phyloP scores from a whole-genome alignment of 2,113 vertebrate species.

The Neoarius graeffei region DNA sequence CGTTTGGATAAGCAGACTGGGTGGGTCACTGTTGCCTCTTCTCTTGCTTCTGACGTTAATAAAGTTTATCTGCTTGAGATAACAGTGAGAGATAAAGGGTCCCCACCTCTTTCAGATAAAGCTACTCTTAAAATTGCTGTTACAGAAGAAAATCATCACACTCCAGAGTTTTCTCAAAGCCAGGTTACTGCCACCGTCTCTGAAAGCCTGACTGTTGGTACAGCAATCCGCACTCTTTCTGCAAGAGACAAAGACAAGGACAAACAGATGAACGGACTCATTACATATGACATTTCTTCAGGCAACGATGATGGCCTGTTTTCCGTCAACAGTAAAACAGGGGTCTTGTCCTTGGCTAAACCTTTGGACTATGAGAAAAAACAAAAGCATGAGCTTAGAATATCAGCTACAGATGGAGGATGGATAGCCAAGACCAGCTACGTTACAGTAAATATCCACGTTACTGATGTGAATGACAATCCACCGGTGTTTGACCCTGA shows the following conservation, averaged over 20 bases:
- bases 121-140: constrained; percentile 80
- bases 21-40: constrained; percentile 87
- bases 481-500: constrained; percentile 84
- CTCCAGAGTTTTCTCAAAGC: constrained; percentile 92
- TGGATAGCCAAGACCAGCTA: constrained; percentile 91
- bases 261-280: constrained; percentile 82
- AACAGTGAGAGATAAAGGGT: constrained; percentile 88
- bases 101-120: constrained; percentile 83
- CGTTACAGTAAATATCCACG: constrained; percentile 81
- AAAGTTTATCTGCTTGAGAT: constrained; percentile 82
- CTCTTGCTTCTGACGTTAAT: constrained; percentile 83
- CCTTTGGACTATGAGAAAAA: constrained; percentile 86
- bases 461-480: constrained; percentile 94
- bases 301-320: constrained; percentile 87
- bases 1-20: constrained; percentile 83
- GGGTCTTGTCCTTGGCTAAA: constrained; percentile 79
- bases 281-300: constrained; percentile 85
- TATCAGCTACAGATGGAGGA: constrained; percentile 88
- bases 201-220: constrained; percentile 83
- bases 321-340: constrained; percentile 84
- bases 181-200: constrained; percentile 82
- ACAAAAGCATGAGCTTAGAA: constrained; percentile 83
- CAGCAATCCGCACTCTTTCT: constrained; percentile 82
- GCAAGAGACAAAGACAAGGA: constrained; percentile 90
- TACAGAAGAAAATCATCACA: constrained; percentile 95